Evolutionary conservation across 2,113 vertebrate species (phyloP).

Genomic region (Beaufortia kweichowensis): DNA sequence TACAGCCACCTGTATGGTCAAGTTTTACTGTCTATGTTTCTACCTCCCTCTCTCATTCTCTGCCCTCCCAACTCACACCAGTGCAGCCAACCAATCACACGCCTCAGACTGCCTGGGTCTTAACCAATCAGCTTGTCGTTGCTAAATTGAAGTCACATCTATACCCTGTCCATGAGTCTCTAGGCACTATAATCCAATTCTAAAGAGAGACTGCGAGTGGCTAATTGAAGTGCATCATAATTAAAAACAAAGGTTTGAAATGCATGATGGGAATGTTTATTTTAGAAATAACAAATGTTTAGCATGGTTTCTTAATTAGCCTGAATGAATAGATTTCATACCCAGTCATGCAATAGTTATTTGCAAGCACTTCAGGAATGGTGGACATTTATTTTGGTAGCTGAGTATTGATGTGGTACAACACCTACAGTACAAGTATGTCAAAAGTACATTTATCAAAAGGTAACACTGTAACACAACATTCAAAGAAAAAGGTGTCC

Average conservation of each 20-base stretch:
- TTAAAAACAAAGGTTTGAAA: no score
- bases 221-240: no score
- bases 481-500: no score
- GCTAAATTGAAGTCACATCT: conserved; percentile 57
- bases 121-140: conserved; percentile 59
- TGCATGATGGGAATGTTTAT: background rate
- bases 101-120: conserved; percentile 41
- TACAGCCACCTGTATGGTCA: conserved; percentile 3
- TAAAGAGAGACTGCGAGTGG: conserved; percentile 34
- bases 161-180: conserved; percentile 55
- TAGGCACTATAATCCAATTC: conserved; percentile 48
- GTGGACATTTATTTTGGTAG: no score
- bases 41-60: conserved; percentile 51
- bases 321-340: conserved; percentile 20
- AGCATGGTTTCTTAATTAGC: conserved; percentile 29
- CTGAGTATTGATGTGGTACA: no score
- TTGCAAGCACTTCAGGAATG: no score
- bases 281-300: conserved; percentile 24
- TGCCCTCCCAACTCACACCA: conserved; percentile 33
- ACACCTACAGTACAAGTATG: no score
- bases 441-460: no score
- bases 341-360: background rate
- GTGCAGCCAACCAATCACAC: conserved; percentile 51
- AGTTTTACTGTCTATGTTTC: conserved; percentile 50
- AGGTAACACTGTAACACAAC: no score